These are phyloP conservation scores for Ploceus nigricollis DNA, from an alignment of 2,113 vertebrate species.

Conservation along the genomic window DNA sequence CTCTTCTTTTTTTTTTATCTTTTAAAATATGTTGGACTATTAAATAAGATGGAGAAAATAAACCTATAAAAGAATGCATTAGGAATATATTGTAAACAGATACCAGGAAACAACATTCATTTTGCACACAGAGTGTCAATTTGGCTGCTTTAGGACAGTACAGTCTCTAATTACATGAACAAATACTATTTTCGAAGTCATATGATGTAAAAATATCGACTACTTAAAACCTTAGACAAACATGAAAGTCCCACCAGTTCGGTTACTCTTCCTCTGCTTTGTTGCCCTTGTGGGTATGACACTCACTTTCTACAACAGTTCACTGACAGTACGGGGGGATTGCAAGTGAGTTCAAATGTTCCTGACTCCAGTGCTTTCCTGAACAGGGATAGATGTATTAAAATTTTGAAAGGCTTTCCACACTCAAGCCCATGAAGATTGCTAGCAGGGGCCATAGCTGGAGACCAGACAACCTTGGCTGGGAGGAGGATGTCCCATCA, in stretches of 20 bases:
- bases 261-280: neutral
- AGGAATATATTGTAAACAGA: neutral
- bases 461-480: neutral
- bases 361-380: neutral
- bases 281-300: neutral
- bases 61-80: neutral
- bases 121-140: neutral
- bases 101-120: neutral
- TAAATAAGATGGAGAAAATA: neutral
- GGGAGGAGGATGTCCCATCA: neutral
- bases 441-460: neutral
- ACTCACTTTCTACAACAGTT: neutral
- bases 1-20: neutral
- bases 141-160: neutral
- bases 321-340: neutral
- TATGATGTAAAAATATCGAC: neutral
- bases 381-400: neutral
- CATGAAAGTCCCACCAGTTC: neutral
- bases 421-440: neutral
- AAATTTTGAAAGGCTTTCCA: neutral
- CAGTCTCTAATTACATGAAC: constrained; percentile 8
- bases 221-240: constrained; percentile 6
- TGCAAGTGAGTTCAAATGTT: neutral
- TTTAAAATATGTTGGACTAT: neutral
- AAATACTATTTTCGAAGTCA: neutral